Evolutionary conservation across 2,888 invertebrate species (phyloP).

Genomic region (Seira sanloemensis): DNA sequence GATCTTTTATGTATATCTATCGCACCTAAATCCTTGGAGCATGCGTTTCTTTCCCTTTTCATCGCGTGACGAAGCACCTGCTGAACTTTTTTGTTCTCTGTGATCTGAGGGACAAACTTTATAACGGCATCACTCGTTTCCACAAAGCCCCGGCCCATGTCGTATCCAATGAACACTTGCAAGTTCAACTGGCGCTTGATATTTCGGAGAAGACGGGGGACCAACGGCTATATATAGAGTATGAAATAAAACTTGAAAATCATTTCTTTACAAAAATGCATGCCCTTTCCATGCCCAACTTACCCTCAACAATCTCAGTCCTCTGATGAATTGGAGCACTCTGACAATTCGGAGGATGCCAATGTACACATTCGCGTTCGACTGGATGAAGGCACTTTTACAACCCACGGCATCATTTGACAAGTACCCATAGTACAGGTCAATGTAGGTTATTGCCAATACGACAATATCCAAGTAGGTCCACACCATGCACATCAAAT

Average conservation of each 20-base stretch:
- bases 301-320: slow-evolving; percentile 43
- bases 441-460: slow-evolving; percentile 44
- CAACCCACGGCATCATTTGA: neutral
- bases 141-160: slow-evolving; percentile 81
- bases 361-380: neutral
- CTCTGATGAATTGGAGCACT: slow-evolving; percentile 32
- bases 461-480: slow-evolving; percentile 66
- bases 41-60: slow-evolving; percentile 75
- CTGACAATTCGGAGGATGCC: slow-evolving; percentile 24
- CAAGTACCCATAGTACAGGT: slow-evolving; percentile 74
- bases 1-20: neutral
- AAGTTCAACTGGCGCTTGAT: slow-evolving; percentile 79
- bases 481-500: slow-evolving; percentile 63
- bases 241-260: neutral
- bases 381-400: neutral
- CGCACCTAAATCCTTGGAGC: slow-evolving; percentile 78
- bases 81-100: slow-evolving; percentile 76
- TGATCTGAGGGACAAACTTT: slow-evolving; percentile 78
- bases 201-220: slow-evolving; percentile 78
- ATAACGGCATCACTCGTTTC: slow-evolving; percentile 81
- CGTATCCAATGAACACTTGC: slow-evolving; percentile 80
- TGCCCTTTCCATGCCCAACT: neutral
- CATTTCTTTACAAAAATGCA: neutral
- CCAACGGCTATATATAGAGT: slow-evolving; percentile 75
- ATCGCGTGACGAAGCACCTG: slow-evolving; percentile 73